Percentiles rank a stretch among this genome's conserved stretches.
phyloP scores from a whole-genome alignment of 2,797 vertebrate species.

The Danionella dracula region DNA sequence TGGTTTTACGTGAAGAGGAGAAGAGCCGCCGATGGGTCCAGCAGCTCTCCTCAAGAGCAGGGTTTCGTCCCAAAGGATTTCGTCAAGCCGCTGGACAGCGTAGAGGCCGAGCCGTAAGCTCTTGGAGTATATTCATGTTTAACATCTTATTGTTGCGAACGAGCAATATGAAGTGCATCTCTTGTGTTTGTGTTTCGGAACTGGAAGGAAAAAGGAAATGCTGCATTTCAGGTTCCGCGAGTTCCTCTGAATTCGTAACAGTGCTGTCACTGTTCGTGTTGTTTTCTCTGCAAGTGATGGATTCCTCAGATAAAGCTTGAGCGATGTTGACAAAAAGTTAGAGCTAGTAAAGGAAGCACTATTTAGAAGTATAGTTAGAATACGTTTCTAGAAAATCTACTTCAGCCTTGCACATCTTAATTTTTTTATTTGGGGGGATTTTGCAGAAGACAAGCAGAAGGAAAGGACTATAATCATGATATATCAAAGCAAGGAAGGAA shows the following conservation, averaged over 20 bases:
- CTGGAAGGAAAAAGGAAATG: not conserved
- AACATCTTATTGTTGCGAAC: not conserved
- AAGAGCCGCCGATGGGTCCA: not conserved
- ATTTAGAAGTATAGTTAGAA: too few species aligned
- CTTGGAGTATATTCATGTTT: not conserved
- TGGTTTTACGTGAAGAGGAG: constrained; percentile 45
- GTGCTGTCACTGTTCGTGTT: not conserved
- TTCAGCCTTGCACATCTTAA: too few species aligned
- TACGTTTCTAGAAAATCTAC: too few species aligned
- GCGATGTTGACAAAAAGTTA: not conserved
- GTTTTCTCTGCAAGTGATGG: not conserved
- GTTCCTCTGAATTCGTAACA: not conserved
- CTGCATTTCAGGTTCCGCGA: constrained; percentile 17
- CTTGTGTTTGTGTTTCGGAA: not conserved
- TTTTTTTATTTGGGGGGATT: too few species aligned
- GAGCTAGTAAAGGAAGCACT: too few species aligned
- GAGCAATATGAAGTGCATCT: not conserved
- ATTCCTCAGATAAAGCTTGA: not conserved
- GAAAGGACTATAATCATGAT: too few species aligned
- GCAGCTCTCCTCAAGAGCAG: not conserved
- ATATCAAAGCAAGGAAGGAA: too few species aligned
- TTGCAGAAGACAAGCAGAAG: too few species aligned
- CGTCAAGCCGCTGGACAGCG: constrained; percentile 38
- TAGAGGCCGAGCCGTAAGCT: constrained; percentile 54
- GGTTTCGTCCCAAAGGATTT: constrained; percentile 46